Base-by-base conservation (phyloP, 2,113 vertebrate genomes). In the Zapornia atra region DNA sequence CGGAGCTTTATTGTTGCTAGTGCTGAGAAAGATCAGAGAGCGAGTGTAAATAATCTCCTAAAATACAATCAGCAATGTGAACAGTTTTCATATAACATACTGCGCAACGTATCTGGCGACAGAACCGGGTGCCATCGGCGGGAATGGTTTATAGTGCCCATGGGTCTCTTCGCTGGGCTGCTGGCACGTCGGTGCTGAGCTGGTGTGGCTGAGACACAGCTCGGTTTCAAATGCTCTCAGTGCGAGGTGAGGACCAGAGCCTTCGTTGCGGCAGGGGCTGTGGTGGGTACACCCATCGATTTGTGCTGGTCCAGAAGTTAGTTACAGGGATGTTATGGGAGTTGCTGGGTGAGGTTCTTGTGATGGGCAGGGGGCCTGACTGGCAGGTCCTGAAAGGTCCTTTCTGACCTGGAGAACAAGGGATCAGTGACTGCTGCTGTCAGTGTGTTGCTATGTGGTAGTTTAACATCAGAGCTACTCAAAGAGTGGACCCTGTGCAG, bases 381-480 rank as follows among this genome's bases (percentile, higher is more conserved):
- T 12, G 11, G 15, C 14, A 15, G 60, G 33, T 70, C 28, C 40
- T 54, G 44, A 42, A 19, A 3, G 9, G 25, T 66, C 26, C 28
- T 60, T 82, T 36, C 46, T 75, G 46, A 14, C 22, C 9, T 28
- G 44, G 42, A 33, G 61, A 78, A 48, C 9, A 51, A 36, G 28
- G 51, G 26, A 38, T 28, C 34, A 5, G 29, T 22, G 34, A 31
- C 26, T 50, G 51, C 42, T 0, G 6, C 14, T 56, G 10, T 79
- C 60, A 50, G 31, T 18, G 21, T 53, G 29, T 38, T 92, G 31
- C 66, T 51, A 26, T 8, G 10, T 33, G 16, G 11, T 51, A 17
- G 21, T 95, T 90, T 96, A 85, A 93, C 51, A 78, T 82, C 66
- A 92, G 88, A 64, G 66, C 69, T 92, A 29, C 89, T 96, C 69